Conservation (phyloP, 2,113 vertebrate species). For the Hirundichthys speculiger region DNA sequence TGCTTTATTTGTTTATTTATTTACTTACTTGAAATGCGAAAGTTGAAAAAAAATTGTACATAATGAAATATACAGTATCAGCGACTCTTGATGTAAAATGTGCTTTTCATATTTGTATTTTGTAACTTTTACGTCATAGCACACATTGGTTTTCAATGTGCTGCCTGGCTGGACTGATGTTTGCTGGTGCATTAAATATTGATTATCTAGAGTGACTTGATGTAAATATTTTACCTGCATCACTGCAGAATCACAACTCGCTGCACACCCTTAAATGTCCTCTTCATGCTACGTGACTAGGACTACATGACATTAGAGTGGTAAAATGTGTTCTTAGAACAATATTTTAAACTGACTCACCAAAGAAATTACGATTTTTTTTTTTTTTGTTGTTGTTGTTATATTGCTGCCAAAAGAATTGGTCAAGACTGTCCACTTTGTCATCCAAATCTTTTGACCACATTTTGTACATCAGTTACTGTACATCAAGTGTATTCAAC, state of each 20-base stretch:
- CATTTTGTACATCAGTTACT: constrained; percentile 39
- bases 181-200: constrained; percentile 1
- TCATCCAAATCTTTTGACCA: constrained; percentile 16
- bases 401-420: constrained; percentile 18
- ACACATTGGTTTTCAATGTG: constrained; percentile 7
- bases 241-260: not conserved
- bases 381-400: constrained; percentile 29
- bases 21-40: not conserved
- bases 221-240: constrained; percentile 40
- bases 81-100: constrained; percentile 15
- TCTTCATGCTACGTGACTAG: constrained; percentile 1
- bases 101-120: constrained; percentile 26
- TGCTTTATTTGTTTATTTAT: not conserved
- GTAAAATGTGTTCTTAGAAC: constrained; percentile 35
- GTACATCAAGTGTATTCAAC: constrained; percentile 35
- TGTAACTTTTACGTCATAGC: constrained; percentile 24
- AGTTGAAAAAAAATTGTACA: constrained; percentile 11
- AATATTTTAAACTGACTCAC: constrained; percentile 38
- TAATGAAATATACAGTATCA: constrained; percentile 7
- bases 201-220: constrained; percentile 11
- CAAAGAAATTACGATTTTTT: constrained; percentile 63
- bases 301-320: not conserved
- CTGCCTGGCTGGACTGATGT: constrained; percentile 18
- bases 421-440: constrained; percentile 22
- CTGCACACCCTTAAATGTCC: not conserved